Evolutionary conservation across 2,888 invertebrate species (phyloP), one percentile per base, ranked within the genome.

Genomic region (Ormyrus pomaceus): DNA sequence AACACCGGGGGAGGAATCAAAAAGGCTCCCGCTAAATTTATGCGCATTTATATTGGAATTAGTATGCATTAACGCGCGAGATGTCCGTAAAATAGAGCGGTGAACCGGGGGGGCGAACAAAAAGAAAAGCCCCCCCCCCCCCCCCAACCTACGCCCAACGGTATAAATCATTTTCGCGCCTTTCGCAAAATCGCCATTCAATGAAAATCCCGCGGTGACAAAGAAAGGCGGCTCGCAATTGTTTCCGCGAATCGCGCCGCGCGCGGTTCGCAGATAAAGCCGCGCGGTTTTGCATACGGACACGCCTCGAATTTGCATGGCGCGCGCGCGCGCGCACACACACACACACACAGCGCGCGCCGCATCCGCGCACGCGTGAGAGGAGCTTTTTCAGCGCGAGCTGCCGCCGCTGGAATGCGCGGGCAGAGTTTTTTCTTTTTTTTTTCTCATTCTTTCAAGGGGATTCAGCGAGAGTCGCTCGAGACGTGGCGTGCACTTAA

Each of bases 41-140:
- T 79, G 79, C 79, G 74, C 79, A 79, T 79, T 79, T 79, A 79
- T 79, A 74, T 69, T 74, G 70, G 69, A 74, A 79, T 79, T 70
- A 74, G 55, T 13, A 19, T 59, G 9, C 3, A 62, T 69, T 69
- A 69, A 68, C 53, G 68, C 51, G 53, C 56, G 69, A 9, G 50
- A 61, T 56, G 66, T 59, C 55, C 13, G 70, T 6, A 61, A 71
- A 71, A 58, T 71, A 58, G 77, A 45, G 59, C 61, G 59, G 68
- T 61, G 72, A 64, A 0, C 19, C 19, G 45, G 59, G 51, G 5
- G 45, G n/a, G 11, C 0, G 6, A 50, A 7, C 8, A 64, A 65
- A 50, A 65, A 66, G 1, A 48, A 53, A 66, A 19, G 61, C 6
- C 13, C 19, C 19, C 19, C 19, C 19, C 19, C 19, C 19, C 19